These are phyloP conservation scores for Pedicia rivosa DNA, from an alignment of 2,888 invertebrate genomes.

Conservation along the genomic window DNA sequence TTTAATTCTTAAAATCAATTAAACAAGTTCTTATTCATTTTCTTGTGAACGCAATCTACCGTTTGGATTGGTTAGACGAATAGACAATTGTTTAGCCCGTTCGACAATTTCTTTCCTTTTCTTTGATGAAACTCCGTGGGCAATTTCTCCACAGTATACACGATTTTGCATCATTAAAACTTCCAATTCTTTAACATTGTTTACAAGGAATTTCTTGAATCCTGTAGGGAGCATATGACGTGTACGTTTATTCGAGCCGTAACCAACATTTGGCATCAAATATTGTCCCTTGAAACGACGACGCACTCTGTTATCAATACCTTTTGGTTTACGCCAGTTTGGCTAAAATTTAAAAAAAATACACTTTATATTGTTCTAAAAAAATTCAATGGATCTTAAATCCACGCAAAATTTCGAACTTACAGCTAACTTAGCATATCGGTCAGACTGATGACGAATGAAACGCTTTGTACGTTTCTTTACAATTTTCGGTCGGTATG, in stretches of 20 bases:
- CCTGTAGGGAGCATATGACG: conserved; percentile 96
- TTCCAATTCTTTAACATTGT: conserved; percentile 87
- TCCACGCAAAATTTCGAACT: conserved; percentile 18
- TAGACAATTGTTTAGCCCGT: conserved; percentile 88
- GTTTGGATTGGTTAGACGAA: conserved; percentile 90
- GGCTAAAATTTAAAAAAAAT: conserved; percentile 37
- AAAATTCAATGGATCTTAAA: neutral
- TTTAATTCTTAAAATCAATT: conserved; percentile 1
- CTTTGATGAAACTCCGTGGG: conserved; percentile 94
- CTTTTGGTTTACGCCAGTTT: conserved; percentile 99
- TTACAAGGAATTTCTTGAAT: conserved; percentile 87
- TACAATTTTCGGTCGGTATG: conserved; percentile 76
- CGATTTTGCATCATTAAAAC: conserved; percentile 98
- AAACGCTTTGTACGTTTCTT: conserved; percentile 98
- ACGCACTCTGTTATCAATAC: conserved; percentile 99
- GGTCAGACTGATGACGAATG: conserved; percentile 95
- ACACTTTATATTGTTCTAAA: conserved; percentile 9
- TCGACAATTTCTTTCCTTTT: conserved; percentile 94
- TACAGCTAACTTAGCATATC: conserved; percentile 90
- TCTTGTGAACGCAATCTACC: conserved; percentile 96
- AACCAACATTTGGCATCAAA: conserved; percentile 98
- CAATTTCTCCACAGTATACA: conserved; percentile 94
- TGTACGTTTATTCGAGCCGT: conserved; percentile 88
- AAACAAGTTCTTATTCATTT: conserved; percentile 63
- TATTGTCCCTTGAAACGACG: conserved; percentile 98